These are phyloP conservation scores for Crossaster papposus DNA, from an alignment of 53 echinoderm and acorn worm genomes.

Conservation along the genomic window DNA sequence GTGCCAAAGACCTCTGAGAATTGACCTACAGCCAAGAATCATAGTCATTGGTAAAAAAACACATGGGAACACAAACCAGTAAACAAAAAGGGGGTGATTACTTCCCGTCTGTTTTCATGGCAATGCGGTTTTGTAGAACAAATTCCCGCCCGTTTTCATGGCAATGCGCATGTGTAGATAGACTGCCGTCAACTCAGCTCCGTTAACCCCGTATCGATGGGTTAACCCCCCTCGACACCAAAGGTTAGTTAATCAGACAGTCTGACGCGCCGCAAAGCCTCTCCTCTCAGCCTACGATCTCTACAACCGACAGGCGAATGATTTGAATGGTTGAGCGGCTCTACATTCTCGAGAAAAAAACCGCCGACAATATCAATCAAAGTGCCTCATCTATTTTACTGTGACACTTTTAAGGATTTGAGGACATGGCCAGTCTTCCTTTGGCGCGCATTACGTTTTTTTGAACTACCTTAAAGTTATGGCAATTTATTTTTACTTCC, in stretches of 20 bases:
- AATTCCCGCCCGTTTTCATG: conserved; percentile 9
- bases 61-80: too few species aligned
- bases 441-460: too few species aligned
- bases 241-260: conserved; percentile 22
- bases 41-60: too few species aligned
- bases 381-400: not conserved
- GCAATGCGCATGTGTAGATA: conserved; percentile 16
- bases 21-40: too few species aligned
- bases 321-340: not conserved
- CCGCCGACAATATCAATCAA: not conserved
- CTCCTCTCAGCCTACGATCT: not conserved
- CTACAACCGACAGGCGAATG: not conserved
- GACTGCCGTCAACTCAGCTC: not conserved
- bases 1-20: too few species aligned
- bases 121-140: too few species aligned
- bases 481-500: not conserved
- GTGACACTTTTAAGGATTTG: not conserved
- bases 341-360: not conserved
- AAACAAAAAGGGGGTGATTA: too few species aligned
- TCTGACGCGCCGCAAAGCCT: not conserved
- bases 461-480: not conserved
- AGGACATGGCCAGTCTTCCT: too few species aligned
- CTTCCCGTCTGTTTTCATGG: too few species aligned
- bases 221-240: conserved; percentile 8
- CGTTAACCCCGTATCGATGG: conserved; percentile 19